Evolutionary conservation across 2,797 vertebrate genomes (phyloP), one percentile per base, ranked within the genome.

Genomic region (Sphenopsis melanotis): DNA sequence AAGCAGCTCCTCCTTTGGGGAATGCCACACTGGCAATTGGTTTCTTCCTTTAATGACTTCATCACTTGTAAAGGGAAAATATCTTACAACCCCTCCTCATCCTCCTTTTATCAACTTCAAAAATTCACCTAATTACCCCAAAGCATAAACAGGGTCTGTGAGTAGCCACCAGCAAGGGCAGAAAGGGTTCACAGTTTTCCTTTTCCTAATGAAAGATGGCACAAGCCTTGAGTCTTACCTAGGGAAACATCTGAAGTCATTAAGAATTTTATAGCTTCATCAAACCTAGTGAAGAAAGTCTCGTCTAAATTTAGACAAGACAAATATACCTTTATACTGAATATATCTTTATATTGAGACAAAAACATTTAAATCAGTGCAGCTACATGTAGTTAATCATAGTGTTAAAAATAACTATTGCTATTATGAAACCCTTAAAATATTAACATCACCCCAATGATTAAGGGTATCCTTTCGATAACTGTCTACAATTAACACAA

Each of bases 351-450:
- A 37, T 21, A 86, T 22, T 44, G 78, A 83, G 12, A 17, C 9
- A n/a, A 32, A 37, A 44, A 37, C 63, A 27, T 27, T 52, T 41
- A 56, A 86, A 85, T 55, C 9, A 69, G 52, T 46, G 37, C 14
- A 46, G 57, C 64, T 39, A 24, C 17, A 8, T 47, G 12, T 59
- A 94, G 53, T 94, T 90, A 94, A 92, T 64, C n/a, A 83, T 1
- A 39, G 34, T 13, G 23, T 65, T 80, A 68, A 82, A 89, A 83
- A 65, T 34, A 55, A 8, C 69, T 71, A 84, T 66, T 83, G 57
- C 66, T 84, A 52, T 64, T 79, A 34, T 44, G 60, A 95, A 92
- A 39, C 5, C 61, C 91, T 96, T 92, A 91, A 92, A 96, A 95
- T 78, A 60, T 71, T 96, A 95, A 57, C 56, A 87, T 41, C 30